Conservation (phyloP, 2,888 invertebrate genomes). For the Myopa testacea region DNA sequence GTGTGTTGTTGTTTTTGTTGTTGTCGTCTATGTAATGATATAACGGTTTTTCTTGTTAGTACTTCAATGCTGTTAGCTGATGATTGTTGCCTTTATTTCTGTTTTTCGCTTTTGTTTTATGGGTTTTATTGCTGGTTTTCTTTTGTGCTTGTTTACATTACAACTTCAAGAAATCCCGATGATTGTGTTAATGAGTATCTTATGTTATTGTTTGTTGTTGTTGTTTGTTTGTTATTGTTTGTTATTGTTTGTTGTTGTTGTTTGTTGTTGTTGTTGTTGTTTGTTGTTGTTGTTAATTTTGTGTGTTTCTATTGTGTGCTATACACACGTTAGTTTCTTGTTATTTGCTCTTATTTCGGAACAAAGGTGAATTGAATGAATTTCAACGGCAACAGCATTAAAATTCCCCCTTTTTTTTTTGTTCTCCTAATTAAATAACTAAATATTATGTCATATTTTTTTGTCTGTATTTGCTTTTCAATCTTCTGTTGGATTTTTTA, state of each 20-base stretch:
- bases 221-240: not conserved
- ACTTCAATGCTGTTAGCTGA: not conserved
- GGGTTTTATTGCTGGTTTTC: no score
- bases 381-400: not conserved
- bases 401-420: not conserved
- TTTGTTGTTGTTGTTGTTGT: not conserved
- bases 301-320: no score
- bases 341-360: not conserved
- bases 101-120: not conserved
- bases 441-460: not conserved
- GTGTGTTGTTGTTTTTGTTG: not conserved
- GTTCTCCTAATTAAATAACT: not conserved
- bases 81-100: conserved; percentile 6
- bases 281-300: not conserved
- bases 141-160: not conserved
- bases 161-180: no score
- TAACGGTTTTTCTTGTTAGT: not conserved
- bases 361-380: not conserved
- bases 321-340: not conserved
- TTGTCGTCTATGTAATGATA: not conserved
- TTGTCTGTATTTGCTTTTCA: not conserved
- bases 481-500: not conserved
- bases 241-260: not conserved
- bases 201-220: not conserved
- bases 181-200: not conserved